phyloP scores from a whole-genome alignment of 2,888 invertebrate species.

The Xanthia icteritia region DNA sequence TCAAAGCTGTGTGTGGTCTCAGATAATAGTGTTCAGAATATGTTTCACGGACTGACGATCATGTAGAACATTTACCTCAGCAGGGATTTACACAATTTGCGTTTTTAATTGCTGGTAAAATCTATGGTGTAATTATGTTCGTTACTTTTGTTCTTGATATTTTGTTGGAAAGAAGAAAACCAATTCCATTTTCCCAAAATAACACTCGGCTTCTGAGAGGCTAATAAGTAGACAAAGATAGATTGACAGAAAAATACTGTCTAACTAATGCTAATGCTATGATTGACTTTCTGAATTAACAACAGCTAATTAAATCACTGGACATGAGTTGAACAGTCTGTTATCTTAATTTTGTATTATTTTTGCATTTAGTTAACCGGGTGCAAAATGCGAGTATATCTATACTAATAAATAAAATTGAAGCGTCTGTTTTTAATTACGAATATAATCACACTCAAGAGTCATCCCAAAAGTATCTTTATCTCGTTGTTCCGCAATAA shows the following conservation, averaged over 20 bases:
- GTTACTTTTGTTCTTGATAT: not conserved
- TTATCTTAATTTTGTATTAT: not conserved
- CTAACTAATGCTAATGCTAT: not conserved
- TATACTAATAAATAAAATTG: too few relatives aligned
- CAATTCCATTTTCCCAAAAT: not conserved
- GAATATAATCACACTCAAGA: not conserved
- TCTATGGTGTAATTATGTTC: not conserved
- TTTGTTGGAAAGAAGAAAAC: not conserved
- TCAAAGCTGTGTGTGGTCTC: slow-evolving; percentile 57
- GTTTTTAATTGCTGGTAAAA: not conserved
- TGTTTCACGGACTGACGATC: slow-evolving; percentile 7
- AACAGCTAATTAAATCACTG: not conserved
- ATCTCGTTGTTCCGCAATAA: not conserved
- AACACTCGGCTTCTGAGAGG: not conserved
- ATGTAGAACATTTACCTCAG: not conserved
- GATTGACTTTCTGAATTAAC: not conserved
- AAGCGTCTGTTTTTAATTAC: not conserved
- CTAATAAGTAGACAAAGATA: not conserved
- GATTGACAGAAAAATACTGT: not conserved
- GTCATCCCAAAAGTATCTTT: not conserved
- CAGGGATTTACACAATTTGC: not conserved
- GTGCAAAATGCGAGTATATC: not conserved
- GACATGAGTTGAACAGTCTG: not conserved
- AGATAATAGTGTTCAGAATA: slow-evolving; percentile 48
- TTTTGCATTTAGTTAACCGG: not conserved